Evolutionary conservation across 2,113 vertebrate species (phyloP).

Genomic region (Microtus ochrogaster): DNA sequence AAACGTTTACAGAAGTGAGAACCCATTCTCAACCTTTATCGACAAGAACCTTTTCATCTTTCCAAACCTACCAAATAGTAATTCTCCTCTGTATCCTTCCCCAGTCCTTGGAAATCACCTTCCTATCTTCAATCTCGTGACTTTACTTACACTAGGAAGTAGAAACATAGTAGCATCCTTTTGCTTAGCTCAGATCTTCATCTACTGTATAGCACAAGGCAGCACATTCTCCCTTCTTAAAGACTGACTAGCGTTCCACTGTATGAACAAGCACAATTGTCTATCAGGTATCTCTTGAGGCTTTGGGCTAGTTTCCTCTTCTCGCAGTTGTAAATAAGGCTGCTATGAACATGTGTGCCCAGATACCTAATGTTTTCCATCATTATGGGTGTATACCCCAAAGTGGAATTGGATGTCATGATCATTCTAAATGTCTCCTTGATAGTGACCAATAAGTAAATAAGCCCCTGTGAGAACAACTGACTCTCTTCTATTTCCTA

Average conservation of each 20-base stretch:
- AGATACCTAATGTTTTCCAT: background rate
- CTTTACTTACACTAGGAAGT: background rate
- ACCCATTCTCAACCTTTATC: accelerated
- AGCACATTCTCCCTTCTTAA: background rate
- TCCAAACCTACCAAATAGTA: background rate
- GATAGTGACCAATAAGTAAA: background rate
- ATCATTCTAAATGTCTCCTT: background rate
- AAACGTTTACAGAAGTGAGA: too few relatives aligned
- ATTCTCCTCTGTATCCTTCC: too few relatives aligned
- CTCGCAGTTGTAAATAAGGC: background rate
- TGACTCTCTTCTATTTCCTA: background rate
- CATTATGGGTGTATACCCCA: background rate
- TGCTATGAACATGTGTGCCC: background rate
- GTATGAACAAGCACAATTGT: background rate
- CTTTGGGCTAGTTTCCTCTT: background rate
- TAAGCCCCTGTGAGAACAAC: background rate
- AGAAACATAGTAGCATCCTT: background rate
- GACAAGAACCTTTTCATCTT: background rate
- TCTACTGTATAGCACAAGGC: too few relatives aligned
- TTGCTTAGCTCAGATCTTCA: background rate
- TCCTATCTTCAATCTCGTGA: background rate
- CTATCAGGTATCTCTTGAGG: background rate
- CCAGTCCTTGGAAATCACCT: background rate
- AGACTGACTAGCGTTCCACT: background rate
- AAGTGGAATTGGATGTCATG: background rate